Evolutionary conservation across 2,888 invertebrate species (phyloP).

Genomic region (Nysson spinosus): DNA sequence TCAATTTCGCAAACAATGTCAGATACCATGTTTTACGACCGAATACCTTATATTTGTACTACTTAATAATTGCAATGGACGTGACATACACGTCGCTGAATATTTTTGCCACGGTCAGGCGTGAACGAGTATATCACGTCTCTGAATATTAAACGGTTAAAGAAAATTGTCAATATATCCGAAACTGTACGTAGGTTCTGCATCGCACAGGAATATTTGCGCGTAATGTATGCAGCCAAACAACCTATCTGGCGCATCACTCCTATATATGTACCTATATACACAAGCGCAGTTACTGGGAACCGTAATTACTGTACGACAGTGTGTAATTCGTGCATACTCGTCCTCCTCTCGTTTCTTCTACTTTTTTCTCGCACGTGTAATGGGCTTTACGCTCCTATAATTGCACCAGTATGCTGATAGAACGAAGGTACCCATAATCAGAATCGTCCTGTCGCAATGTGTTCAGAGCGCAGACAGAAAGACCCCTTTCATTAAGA

Average conservation of each 20-base stretch:
- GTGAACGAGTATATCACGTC: too few relatives aligned
- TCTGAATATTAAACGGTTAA: too few relatives aligned
- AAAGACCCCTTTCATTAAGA: slow-evolving; percentile 62
- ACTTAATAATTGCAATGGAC: too few relatives aligned
- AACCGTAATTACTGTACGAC: slow-evolving; percentile 37
- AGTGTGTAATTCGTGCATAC: slow-evolving; percentile 42
- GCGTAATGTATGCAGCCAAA: slow-evolving; percentile 5
- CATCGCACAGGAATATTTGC: not conserved
- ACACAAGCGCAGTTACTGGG: slow-evolving; percentile 5
- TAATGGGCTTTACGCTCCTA: slow-evolving; percentile 54
- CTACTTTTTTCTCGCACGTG: slow-evolving; percentile 27
- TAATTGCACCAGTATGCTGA: slow-evolving; percentile 55
- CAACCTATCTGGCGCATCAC: not conserved
- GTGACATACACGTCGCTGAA: too few relatives aligned
- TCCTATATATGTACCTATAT: not conserved
- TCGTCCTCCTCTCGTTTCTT: slow-evolving; percentile 17
- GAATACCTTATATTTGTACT: too few relatives aligned
- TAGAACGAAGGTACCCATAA: slow-evolving; percentile 52
- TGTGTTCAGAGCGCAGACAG: slow-evolving; percentile 26
- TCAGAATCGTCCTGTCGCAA: slow-evolving; percentile 56
- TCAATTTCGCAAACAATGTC: too few relatives aligned
- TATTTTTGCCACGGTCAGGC: too few relatives aligned
- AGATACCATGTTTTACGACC: too few relatives aligned
- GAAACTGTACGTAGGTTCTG: not conserved
- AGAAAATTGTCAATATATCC: not conserved